These are phyloP conservation scores for Coregonus sp. DNA, from an alignment of 2,797 vertebrate genomes.

Conservation along the genomic window DNA sequence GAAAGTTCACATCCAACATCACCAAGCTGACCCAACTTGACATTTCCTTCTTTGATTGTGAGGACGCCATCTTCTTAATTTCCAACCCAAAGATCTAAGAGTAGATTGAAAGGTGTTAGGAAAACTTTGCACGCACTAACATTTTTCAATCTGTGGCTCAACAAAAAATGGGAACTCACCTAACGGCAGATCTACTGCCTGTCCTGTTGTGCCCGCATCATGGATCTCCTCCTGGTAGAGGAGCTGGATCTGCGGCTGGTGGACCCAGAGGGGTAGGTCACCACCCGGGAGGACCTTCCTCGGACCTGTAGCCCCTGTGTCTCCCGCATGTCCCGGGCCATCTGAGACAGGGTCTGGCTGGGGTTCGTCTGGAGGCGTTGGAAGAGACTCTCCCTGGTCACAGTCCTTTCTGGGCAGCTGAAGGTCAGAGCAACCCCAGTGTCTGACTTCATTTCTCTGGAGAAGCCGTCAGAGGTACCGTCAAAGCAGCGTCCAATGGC, in stretches of 20 bases:
- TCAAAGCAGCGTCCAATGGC: slow-evolving; percentile 98
- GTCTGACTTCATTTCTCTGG: slow-evolving; percentile 90
- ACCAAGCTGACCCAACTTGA: slow-evolving; percentile 42
- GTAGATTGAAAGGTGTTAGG: slow-evolving; percentile 15
- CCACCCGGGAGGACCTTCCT: slow-evolving; percentile 74
- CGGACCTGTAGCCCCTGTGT: slow-evolving; percentile 71
- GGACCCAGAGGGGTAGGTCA: slow-evolving; percentile 78
- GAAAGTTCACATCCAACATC: slow-evolving; percentile 55
- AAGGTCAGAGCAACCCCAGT: slow-evolving; percentile 88
- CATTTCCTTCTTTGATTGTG: slow-evolving; percentile 48
- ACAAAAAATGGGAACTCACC: neutral
- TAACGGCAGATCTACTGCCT: slow-evolving; percentile 62
- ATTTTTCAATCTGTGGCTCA: neutral
- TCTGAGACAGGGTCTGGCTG: slow-evolving; percentile 80
- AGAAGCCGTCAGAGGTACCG: slow-evolving; percentile 95
- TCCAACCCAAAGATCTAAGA: slow-evolving; percentile 48
- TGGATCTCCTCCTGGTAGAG: slow-evolving; percentile 68
- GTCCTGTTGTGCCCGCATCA: slow-evolving; percentile 61
- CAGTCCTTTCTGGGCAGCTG: slow-evolving; percentile 84
- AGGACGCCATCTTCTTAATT: slow-evolving; percentile 43
- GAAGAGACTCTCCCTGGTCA: slow-evolving; percentile 87
- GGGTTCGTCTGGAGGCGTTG: slow-evolving; percentile 90
- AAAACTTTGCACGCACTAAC: neutral
- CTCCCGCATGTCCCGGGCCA: slow-evolving; percentile 87
- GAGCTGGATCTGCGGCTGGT: slow-evolving; percentile 67